phyloP scores from a whole-genome alignment of 2,113 vertebrate species.

The Plectropomus leopardus region DNA sequence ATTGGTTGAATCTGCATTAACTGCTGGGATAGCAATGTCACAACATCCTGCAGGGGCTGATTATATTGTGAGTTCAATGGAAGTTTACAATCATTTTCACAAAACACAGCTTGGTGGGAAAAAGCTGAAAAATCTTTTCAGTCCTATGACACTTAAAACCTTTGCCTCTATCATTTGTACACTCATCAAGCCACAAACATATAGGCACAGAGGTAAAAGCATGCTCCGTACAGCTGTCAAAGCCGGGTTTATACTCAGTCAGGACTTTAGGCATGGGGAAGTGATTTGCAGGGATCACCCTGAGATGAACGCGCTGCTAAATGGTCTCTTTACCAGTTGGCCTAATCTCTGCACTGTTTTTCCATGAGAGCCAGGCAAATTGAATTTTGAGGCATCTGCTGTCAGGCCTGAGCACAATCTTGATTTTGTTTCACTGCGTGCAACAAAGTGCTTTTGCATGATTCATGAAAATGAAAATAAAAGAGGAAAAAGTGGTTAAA shows the following conservation, averaged over 20 bases:
- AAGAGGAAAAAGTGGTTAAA: constrained; percentile 28
- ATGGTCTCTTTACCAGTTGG: constrained; percentile 63
- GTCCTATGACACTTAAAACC: not conserved
- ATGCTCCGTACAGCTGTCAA: constrained; percentile 33
- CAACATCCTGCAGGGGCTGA: too few relatives aligned
- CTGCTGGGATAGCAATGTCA: too few relatives aligned
- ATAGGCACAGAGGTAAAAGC: not conserved
- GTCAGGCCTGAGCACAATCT: constrained; percentile 30
- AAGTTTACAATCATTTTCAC: not conserved
- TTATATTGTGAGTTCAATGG: not conserved
- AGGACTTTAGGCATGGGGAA: constrained; percentile 22
- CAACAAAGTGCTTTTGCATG: constrained; percentile 41
- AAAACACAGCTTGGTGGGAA: not conserved
- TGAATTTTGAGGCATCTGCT: constrained; percentile 59
- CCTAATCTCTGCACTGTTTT: constrained; percentile 63
- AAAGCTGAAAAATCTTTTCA: not conserved
- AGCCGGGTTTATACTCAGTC: constrained; percentile 2
- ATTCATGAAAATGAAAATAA: constrained; percentile 54
- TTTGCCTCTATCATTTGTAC: not conserved
- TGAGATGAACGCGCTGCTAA: constrained; percentile 59
- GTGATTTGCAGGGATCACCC: constrained; percentile 60
- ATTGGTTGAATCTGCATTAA: too few relatives aligned
- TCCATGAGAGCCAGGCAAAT: constrained; percentile 56
- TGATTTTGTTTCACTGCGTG: constrained; percentile 52
- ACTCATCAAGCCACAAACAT: not conserved